Base-by-base conservation (phyloP, 2,888 invertebrate genomes). In the Microdon myrmicae region DNA sequence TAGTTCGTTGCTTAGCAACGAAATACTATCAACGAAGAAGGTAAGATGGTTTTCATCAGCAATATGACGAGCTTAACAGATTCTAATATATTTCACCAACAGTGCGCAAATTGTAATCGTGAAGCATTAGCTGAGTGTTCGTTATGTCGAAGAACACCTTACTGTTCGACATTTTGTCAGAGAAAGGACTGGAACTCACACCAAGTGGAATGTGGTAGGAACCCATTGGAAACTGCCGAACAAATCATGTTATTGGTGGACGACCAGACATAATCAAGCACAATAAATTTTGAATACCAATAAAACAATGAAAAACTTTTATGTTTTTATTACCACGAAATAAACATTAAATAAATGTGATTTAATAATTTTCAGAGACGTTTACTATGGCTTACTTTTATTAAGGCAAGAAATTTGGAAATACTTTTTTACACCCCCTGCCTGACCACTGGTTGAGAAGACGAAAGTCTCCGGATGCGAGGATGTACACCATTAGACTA, bases 81-180 rank as follows among this genome's bases (percentile, higher is more conserved):
- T 25, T 39, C 23, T 39, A 17, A 8, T 3, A 20, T 16, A 20
- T 13, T 2, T 32, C n/a, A 19, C 29, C 25, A 31, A 17, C 73
- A 93, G 91, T 94, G 94, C 80, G 91, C 91, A 39, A 94, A 94
- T 77, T 94, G 94, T 76, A 91, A 93, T 78, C 84, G 93, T 58
- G 92, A 92, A 75, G 93, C 93, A 6, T 85, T 90, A 38, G 91
- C 92, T 0, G 92, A 93, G 76, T 94, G 94, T 76, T 93, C 93
- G 0, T 81, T 92, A 26, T 94, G 94, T 73, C 85, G 92, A 39
- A 85, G 90, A 60, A 92, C 92, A 8, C 92, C 92, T 6, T 94
- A 94, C 78, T 94, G 94, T 78, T 92, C 93, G 4, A 90, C 90
- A 2, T 93, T 91, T 80, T 94, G 94, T 79, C 93, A 94, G 80